Conservation (phyloP, 1,140 invertebrate genomes). For the Lepidostoma basale region DNA sequence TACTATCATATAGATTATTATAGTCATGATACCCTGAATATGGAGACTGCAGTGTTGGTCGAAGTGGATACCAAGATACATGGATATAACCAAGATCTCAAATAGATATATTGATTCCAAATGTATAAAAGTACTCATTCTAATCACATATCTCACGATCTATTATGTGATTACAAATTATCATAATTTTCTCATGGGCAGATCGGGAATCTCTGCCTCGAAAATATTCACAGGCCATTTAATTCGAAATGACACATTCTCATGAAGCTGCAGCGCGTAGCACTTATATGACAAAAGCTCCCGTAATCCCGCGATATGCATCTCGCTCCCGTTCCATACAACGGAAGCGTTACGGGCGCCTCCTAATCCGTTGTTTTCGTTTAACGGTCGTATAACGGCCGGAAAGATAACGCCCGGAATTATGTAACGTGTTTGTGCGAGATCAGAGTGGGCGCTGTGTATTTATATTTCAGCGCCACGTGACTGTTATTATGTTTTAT, state of each 20-base stretch:
- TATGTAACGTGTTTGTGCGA: conserved; percentile 42
- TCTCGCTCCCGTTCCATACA: conserved; percentile 28
- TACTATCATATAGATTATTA: no score
- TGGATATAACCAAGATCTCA: no score
- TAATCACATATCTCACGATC: no score
- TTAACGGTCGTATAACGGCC: conserved; percentile 44
- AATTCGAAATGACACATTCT: conserved; percentile 10
- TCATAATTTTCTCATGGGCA: no score
- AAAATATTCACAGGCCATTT: conserved; percentile 11
- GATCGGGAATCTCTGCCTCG: no score
- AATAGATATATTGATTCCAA: no score
- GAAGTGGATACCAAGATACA: no score
- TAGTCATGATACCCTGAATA: no score
- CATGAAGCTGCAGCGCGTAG: conserved; percentile 20
- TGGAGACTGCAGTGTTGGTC: no score
- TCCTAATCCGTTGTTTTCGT: conserved; percentile 46
- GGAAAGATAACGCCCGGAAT: conserved; percentile 42
- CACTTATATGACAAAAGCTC: conserved; percentile 37
- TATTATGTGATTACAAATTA: no score
- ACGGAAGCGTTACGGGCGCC: conserved; percentile 30
- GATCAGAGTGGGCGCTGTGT: conserved; percentile 31
- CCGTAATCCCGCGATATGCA: conserved; percentile 37
- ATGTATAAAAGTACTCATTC: no score
- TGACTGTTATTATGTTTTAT: conserved; percentile 46
- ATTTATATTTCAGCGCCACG: conserved; percentile 47